Evolutionary conservation across 2,797 vertebrate species (phyloP), one percentile per base, ranked within the genome.

Genomic region (Masticophis lateralis): DNA sequence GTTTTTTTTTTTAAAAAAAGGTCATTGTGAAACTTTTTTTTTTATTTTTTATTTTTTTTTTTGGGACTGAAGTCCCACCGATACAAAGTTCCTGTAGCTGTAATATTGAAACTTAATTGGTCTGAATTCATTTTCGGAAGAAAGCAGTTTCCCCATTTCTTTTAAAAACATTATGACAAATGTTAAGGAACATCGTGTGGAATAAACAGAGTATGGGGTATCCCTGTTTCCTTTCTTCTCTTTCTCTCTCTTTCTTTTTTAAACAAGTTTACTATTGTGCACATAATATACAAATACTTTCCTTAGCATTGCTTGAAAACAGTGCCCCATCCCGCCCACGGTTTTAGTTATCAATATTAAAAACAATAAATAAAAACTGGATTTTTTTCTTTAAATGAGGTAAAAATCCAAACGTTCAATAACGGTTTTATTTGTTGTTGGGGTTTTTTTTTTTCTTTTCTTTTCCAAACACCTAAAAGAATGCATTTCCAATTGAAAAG

Each of bases 221-320:
- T 96, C 88, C 74, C 95, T 47, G 91, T 88, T 92, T 90, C 93
- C 83, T 94, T 92, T 95, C 94, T 93, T 56, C n/a, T 74, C 14
- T 74, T 5, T 60, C 95, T 91, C 63, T 95, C 93, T 95, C 47
- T 92, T 87, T 59, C 93, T 92, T 95, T 94, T 93, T 57, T 90
- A 95, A 97, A 98, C 96, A 98, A 95, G 92, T 97, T 63, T 97
- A 98, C 98, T 98, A 98, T 98, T 98, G 97, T 99, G 98, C 98
- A 99, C 97, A 98, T 97, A 98, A 98, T 99, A 98, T 99, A 99
- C 99, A 99, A 99, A 99, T 98, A 98, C 98, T 98, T 66, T 98
- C 98, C 98, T 98, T 98, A 97, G 97, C 98, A 97, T 98, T 96
- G 96, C 97, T 98, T 98, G 97, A 97, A 97, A 98, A 98, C 97